Evolutionary conservation across 2,888 invertebrate genomes (phyloP).

Genomic region (Drosophila picticornis): DNA sequence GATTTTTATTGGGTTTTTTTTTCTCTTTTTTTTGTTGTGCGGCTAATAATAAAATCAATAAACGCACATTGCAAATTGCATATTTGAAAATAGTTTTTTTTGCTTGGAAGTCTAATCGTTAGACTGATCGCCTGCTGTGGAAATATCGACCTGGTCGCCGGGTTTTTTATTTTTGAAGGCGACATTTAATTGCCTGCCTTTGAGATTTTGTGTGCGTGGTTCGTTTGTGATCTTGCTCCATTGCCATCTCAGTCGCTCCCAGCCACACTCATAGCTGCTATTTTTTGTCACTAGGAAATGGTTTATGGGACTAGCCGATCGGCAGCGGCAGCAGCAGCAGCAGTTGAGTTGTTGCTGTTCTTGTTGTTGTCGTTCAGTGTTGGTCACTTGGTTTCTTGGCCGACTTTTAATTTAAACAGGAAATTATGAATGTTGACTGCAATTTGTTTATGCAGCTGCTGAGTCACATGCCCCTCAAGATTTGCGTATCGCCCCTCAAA

Average conservation of each 20-base stretch:
- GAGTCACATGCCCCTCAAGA: conserved; percentile 65
- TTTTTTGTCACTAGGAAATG: conserved; percentile 80
- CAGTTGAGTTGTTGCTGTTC: conserved; percentile 10
- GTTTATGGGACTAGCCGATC: conserved; percentile 71
- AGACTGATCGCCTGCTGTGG: conserved; percentile 56
- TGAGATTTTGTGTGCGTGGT: conserved; percentile 57
- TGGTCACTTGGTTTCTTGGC: conserved; percentile 47
- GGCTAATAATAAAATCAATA: conserved; percentile 77
- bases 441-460: conserved; percentile 81
- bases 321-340: conserved; percentile 19
- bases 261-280: conserved; percentile 33
- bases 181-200: conserved; percentile 76
- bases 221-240: conserved; percentile 26
- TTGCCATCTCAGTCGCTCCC: background rate
- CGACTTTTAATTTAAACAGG: conserved; percentile 78
- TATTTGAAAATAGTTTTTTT: conserved; percentile 37
- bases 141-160: conserved; percentile 28
- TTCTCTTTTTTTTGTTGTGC: conserved; percentile 7
- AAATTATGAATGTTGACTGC: conserved; percentile 80
- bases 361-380: background rate
- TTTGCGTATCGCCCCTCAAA: conserved; percentile 30
- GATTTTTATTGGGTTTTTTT: conserved; percentile 17
- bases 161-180: conserved; percentile 57
- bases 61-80: conserved; percentile 77
- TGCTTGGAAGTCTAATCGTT: conserved; percentile 20